Base-by-base conservation (phyloP, 2,888 invertebrate genomes). In the Drosophila mayaguana region DNA sequence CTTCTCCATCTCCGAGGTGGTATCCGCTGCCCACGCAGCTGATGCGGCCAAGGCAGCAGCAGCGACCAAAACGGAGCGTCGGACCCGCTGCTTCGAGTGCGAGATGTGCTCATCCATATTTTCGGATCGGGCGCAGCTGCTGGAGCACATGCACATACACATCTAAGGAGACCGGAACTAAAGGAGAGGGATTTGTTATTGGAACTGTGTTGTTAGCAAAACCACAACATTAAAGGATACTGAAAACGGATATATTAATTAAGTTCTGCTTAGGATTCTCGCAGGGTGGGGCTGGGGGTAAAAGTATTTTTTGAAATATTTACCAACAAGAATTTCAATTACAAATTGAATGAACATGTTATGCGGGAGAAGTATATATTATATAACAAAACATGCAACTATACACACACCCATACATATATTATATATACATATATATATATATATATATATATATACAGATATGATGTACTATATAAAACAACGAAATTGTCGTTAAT, bases 91-190 rank as follows among this genome's bases (percentile, higher is more conserved):
- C 48, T 96, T 95, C 92, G 95, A 95, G 80, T 97, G 97, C 91
- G 97, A 97, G 92, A 97, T 97, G 96, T 97, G 97, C 92, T 94
- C 96, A 62, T 94, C 95, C 54, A 95, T 95, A 80, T 97, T 97
- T 92, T 93, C 95, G 12, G 95, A 96, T 75, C 95, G 96, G 57
- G 95, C 96, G 57, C 96, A 96, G 77, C 92, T 96, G 48, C 93
- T 97, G 73, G 94, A 96, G 63, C 97, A 97, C 93, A 96, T 97
- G 86, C 96, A 96, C 63, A 95, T 97, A 91, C 97, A 97, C 92
- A 97, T 97, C 66, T 93, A 20, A 48, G 20, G 83, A 48, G 22
- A 1, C 12, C 20, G 11, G 20, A 32, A 38, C 8, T n/a, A 40
- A 36, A 16, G 56, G 60, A 73, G 66, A 62, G 78, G 74, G 56